Base-by-base conservation (phyloP, 2,797 vertebrate species). In the Scomberomorus guttatus region DNA sequence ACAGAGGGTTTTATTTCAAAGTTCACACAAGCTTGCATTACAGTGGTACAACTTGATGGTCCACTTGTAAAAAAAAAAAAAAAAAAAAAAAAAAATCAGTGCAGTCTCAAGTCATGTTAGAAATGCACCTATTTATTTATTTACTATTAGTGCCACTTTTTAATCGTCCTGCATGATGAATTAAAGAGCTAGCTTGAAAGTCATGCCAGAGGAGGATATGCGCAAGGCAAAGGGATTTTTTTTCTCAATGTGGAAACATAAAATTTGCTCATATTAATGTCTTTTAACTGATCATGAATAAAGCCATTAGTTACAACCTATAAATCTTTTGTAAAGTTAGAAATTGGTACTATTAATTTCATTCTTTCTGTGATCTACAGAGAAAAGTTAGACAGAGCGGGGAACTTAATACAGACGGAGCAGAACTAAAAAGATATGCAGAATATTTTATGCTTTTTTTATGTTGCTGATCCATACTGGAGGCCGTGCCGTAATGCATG, bases 1-100 rank as follows among this genome's bases (percentile, higher is more conserved):
- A 39, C 11, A 42, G 64, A 44, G 62, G 24, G 14, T 70, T 75
- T 48, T 22, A 64, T 88, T 79, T 66, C 58, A 60, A 44, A 71
- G 29, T 52, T 83, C 64, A 66, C 81, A 81, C 29, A 12, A 39
- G 58, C 6, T 61, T 81, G 15, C 65, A 29, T 17, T 46, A 46
- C 15, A 17, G 44, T 42, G 24, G 27, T 9, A 52, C 11, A 57
- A 65, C 24, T 32, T 51, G n/a, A 73, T 44, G 12, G 12, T 15
- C 58, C 80, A 34, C 44, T 58, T 77, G 11, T 58, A 32, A 42
- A 64, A 80, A 62, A 55, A 4, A 46, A n/a, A n/a, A n/a, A n/a
- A n/a, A n/a, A 44, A 25, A 44, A 64, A 78, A 62, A 64, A 37
- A 52, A 61, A 81, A 55, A 65, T 63, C 24, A 44, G 5, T 44